A percentile compares a stretch with the other conserved stretches of the same genome.
phyloP scores from a whole-genome alignment of 2,113 vertebrate genomes.

The Prietella phreatophila region DNA sequence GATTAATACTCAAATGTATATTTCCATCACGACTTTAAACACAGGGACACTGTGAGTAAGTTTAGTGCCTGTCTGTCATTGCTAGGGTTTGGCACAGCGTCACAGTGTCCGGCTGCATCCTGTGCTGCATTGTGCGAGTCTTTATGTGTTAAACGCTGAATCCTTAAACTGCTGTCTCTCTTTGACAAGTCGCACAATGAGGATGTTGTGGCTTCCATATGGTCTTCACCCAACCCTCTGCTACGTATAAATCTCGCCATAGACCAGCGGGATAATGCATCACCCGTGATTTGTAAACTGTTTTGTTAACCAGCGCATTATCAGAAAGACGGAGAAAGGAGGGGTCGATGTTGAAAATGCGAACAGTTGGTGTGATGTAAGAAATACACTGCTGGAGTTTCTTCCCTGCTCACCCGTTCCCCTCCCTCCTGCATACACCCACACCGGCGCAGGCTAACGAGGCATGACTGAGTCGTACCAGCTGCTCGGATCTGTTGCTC shows the following conservation, averaged over 20 bases:
- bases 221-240: constrained; percentile 47
- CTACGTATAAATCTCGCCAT: constrained; percentile 53
- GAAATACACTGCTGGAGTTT: constrained; percentile 59
- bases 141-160: constrained; percentile 43
- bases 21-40: neutral
- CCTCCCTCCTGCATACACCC: constrained; percentile 37
- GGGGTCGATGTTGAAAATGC: constrained; percentile 72
- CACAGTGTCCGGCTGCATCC: constrained; percentile 18
- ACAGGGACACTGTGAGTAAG: neutral
- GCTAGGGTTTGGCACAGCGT: neutral
- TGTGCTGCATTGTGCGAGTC: constrained; percentile 38
- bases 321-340: constrained; percentile 62
- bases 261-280: constrained; percentile 56
- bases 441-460: constrained; percentile 74
- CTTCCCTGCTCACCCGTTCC: constrained; percentile 68
- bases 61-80: neutral
- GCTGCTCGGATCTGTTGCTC: constrained; percentile 86
- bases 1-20: neutral
- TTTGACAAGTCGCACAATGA: constrained; percentile 43
- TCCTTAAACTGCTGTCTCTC: constrained; percentile 44
- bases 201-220: constrained; percentile 54
- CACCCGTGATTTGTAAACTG: constrained; percentile 81
- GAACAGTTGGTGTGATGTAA: constrained; percentile 89
- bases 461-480: constrained; percentile 88
- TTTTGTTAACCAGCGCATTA: constrained; percentile 85